phyloP scores from a whole-genome alignment of 1,140 invertebrate species.

The Dreissena rostriformis region DNA sequence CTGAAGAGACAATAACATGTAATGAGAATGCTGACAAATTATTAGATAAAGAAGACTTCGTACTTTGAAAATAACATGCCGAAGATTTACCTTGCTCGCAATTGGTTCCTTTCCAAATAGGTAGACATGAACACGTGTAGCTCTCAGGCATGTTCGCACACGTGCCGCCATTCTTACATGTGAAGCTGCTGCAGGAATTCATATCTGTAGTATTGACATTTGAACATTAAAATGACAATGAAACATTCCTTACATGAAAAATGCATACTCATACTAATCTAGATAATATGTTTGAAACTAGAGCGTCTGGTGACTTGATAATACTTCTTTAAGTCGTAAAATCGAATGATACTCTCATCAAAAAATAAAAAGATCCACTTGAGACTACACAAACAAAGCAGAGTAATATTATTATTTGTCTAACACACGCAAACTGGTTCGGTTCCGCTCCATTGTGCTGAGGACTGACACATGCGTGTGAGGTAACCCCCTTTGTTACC shows the following conservation, averaged over 20 bases:
- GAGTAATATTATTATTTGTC: neutral
- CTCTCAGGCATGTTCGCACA: conserved; percentile 44
- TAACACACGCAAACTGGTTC: conserved; percentile 39
- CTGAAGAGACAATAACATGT: too few species aligned
- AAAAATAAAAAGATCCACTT: too few species aligned
- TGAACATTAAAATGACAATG: neutral
- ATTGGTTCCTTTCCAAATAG: too few species aligned
- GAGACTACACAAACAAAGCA: too few species aligned
- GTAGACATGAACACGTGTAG: neutral
- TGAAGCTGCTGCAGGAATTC: conserved; percentile 8
- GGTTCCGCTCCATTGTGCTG: conserved; percentile 33
- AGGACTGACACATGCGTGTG: conserved; percentile 5
- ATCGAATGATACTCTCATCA: too few species aligned
- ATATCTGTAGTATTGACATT: conserved; percentile 24
- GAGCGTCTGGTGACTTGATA: too few species aligned
- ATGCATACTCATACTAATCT: conserved; percentile 10
- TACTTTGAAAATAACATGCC: too few species aligned
- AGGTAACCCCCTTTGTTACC: conserved; percentile 14
- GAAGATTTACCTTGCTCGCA: too few species aligned
- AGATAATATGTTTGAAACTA: too few species aligned
- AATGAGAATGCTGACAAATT: too few species aligned
- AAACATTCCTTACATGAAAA: conserved; percentile 5
- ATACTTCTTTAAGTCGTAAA: too few species aligned
- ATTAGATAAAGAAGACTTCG: too few species aligned
- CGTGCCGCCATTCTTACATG: conserved; percentile 29